Base-by-base conservation (phyloP, 2,113 vertebrate genomes). In the Numenius arquata region DNA sequence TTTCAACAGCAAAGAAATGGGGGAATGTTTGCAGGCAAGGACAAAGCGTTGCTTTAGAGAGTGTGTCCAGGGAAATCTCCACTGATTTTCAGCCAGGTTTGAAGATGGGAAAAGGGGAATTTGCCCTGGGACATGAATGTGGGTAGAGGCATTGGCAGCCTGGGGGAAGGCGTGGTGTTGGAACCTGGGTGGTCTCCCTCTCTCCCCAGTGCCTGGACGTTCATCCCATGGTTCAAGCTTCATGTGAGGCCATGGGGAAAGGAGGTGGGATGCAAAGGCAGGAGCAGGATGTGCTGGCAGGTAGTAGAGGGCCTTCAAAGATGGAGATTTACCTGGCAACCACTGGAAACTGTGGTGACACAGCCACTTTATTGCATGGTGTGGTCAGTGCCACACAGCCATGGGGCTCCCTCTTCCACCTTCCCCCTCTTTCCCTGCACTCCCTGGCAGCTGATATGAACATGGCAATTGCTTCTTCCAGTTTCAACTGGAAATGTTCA, bases 301-400 rank as follows among this genome's bases (percentile, higher is more conserved):
- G 5, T 5, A 25, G 26, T 2, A 18, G 11, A 29, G 48, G 20
- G 26, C 18, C 25, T 13, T n/a, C 56, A 12, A 16, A 18, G 55
- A 22, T 5, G 2, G 4, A 34, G 62, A 27, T 40, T 66, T 18
- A 21, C 45, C 73, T 45, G 43, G 43, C 16, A 45, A 45, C 43
- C 7, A 7, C 2, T 1, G 25, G 53, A 65, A 78, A 20, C 0
- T 7, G 30, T 5, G 45, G 53, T 40, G 16, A 11, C 5, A 2
- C 45, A 16, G 45, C 36, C 38, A 58, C 40, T 47, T 0, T 36
- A 10, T 40, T 26, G 30, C 5, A 2, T 4, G 41, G 26, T 8
- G 34, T 41, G 47, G 29, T 32, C 47, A 25, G 40, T 3, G 50
- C n/a, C 30, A 15, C 32, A 4, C 1, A 12, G n/a, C 62, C 3